Evolutionary conservation across 2,888 invertebrate species (phyloP), one percentile per base, ranked within the genome.

Genomic region (Agelastica alni): DNA sequence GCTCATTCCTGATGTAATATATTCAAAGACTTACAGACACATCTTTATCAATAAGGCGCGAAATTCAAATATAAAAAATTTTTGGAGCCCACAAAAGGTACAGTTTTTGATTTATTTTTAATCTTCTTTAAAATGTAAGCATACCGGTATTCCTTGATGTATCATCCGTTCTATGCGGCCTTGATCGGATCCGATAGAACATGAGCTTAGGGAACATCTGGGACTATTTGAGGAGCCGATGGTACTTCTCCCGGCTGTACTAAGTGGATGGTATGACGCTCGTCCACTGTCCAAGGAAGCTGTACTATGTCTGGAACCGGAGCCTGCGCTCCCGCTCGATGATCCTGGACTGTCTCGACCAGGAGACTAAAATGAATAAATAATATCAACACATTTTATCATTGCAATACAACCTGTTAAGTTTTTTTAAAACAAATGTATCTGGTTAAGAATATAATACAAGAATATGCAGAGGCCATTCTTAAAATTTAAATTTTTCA

Each of bases 261-360:
- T 80, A 75, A 80, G 72, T 58, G 83, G 81, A 70, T 83, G 81
- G 75, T 91, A 89, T 7, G 93, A 93, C 20, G 94, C 94, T 59
- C 94, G 82, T n/a, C 95, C 95, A 65, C 92, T 92, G 79, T 95
- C 95, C 69, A 95, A 79, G 13, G 89, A 89, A 14, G 93, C 92
- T 1, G 93, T 93, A 59, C 93, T 93, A 76, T 95, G 93, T 36
- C 95, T 82, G 12, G 93, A 93, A 14, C 91, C 91, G 1, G 91
- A 91, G 31, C 93, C 93, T 0, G 89, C 89, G 17, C 91, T 91
- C 5, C 93, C 92, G 49, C 92, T 89, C 10, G 92, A 92, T 0
- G 89, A 89, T 9, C 93, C 93, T 9, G 94, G 93, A 73, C 93
- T 93, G 78, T 94, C 93, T 56, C 94, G 85, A n/a, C 94, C 94